Evolutionary conservation across 2,797 vertebrate genomes (phyloP), one percentile per base, ranked within the genome.

Genomic region (Triplophysa bombifrons): DNA sequence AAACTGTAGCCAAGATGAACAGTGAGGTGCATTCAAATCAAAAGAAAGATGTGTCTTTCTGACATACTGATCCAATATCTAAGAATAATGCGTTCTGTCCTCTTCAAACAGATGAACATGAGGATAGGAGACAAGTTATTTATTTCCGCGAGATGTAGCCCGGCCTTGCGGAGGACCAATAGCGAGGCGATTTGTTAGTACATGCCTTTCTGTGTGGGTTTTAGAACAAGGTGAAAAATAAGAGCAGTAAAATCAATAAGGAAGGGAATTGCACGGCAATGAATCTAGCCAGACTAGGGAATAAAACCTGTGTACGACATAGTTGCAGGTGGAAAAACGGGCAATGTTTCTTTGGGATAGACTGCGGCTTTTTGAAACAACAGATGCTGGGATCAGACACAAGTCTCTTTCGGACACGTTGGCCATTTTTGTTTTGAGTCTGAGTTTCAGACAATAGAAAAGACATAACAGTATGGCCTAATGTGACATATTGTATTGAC

Each of bases 211-310:
- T 81, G 84, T 85, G 88, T 85, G 86, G 87, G 87, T 85, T 92
- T 91, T 85, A 87, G 89, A 90, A 89, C 67, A 53, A 73, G 66
- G 82, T 13, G 71, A 87, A 88, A 88, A 88, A 90, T 89, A 90
- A 91, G 90, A 88, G 85, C 81, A 88, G 87, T 85, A 80, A 89
- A 93, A 93, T 93, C 91, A 74, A 93, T 93, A 90, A 87, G 76
- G 79, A 88, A 87, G 87, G 86, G 86, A 90, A 92, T 90, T 87
- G 90, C 84, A 83, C 71, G 50, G 74, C 87, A 85, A 83, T 84
- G 87, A 61, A 63, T 27, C 58, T 3, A 61, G 27, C 60, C 22
- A 14, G 27, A 61, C 60, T 17, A 34, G 60, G 27, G 89, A 92
- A 92, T 90, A 83, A 88, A 91, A 91, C 86, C 83, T 88, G 89